Evolutionary conservation across 2,888 invertebrate genomes (phyloP).

Genomic region (Laspeyria flexula): DNA sequence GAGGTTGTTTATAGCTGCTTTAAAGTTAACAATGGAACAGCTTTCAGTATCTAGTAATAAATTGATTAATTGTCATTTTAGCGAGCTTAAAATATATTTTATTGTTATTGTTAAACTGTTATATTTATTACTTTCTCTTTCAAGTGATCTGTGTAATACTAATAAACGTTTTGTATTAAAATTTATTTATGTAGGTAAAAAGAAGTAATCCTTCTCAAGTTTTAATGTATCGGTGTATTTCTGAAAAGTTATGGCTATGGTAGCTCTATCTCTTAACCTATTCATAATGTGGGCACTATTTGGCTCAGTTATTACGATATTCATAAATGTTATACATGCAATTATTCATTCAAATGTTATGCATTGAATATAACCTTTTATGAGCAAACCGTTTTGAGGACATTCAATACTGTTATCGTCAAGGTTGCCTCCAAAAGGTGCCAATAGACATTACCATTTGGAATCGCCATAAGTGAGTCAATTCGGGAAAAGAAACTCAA

Average conservation of each 20-base stretch:
- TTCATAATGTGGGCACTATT: too few relatives aligned
- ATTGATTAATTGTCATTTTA: constrained; percentile 8
- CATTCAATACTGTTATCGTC: neutral
- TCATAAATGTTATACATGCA: neutral
- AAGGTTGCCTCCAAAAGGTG: neutral
- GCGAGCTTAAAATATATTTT: neutral
- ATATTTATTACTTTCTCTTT: neutral
- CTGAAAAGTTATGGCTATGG: too few relatives aligned
- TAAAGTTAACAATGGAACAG: too few relatives aligned
- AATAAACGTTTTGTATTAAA: too few relatives aligned
- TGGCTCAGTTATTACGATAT: too few relatives aligned
- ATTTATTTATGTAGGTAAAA: too few relatives aligned
- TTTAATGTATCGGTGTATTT: too few relatives aligned
- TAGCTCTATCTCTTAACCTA: too few relatives aligned
- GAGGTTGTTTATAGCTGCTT: constrained; percentile 19
- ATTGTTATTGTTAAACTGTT: neutral
- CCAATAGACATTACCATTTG: neutral
- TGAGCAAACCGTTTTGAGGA: neutral
- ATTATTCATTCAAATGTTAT: neutral
- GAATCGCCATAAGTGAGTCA: neutral
- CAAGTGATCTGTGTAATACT: neutral
- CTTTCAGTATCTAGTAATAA: too few relatives aligned
- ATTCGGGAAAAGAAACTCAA: constrained; percentile 12
- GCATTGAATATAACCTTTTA: neutral
- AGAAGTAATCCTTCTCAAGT: too few relatives aligned